Conservation (phyloP, 2,797 vertebrate genomes). For the Chelonia mydas region DNA sequence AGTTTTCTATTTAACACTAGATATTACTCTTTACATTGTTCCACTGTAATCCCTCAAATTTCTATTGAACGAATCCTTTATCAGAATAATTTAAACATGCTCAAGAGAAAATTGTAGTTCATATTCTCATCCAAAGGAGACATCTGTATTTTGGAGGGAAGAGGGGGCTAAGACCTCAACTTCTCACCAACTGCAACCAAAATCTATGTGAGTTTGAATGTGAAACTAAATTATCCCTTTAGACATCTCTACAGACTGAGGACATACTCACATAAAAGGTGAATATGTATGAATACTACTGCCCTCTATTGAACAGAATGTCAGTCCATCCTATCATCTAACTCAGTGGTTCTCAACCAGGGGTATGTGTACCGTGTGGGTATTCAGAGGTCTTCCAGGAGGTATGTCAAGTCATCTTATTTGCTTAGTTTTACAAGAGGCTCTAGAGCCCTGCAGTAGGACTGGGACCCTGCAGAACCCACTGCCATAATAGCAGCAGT, state of each 20-base stretch:
- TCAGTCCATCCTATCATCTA: no score
- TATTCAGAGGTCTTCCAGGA: no score
- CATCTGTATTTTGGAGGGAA: neutral
- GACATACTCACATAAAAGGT: no score
- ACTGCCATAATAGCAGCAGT: no score
- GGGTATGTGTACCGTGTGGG: no score
- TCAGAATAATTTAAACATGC: conserved; percentile 18
- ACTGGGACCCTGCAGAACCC: no score
- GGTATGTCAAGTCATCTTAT: no score
- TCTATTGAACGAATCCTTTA: conserved; percentile 23
- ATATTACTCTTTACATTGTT: neutral
- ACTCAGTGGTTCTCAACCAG: no score
- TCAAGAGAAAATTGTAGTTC: conserved; percentile 7
- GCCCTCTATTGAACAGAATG: no score
- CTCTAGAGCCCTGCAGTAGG: no score
- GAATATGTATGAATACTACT: no score
- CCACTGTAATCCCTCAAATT: conserved; percentile 25
- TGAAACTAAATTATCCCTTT: neutral
- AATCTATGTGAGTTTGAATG: neutral
- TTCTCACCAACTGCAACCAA: neutral
- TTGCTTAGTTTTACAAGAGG: no score
- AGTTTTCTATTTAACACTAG: conserved; percentile 1
- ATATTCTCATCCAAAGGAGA: neutral
- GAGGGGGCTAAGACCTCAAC: neutral
- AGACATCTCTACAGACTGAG: neutral